These are phyloP conservation scores for Brenthis daphne DNA, from an alignment of 2,888 invertebrate genomes.

Conservation along the genomic window DNA sequence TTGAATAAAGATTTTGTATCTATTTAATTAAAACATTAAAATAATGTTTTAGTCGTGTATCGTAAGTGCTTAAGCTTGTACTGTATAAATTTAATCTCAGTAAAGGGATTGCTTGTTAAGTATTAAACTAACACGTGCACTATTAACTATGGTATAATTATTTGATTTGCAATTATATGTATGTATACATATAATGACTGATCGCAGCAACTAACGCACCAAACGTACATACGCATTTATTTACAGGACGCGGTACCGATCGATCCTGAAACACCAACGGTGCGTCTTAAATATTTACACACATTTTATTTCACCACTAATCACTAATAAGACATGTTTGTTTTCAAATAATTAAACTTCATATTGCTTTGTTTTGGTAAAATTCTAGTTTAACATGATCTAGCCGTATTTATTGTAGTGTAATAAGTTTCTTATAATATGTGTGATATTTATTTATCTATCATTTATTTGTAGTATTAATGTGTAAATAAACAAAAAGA, in stretches of 20 bases:
- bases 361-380: too few relatives aligned
- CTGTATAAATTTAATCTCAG: not conserved
- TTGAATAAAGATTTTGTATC: too few relatives aligned
- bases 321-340: not conserved
- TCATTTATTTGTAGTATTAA: too few relatives aligned
- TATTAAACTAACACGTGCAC: conserved; percentile 24
- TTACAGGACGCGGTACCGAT: conserved; percentile 47
- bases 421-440: too few relatives aligned
- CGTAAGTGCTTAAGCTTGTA: conserved; percentile 1
- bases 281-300: conserved; percentile 40
- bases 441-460: too few relatives aligned
- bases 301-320: not conserved
- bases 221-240: conserved; percentile 36
- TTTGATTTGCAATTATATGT: not conserved
- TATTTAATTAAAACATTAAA: not conserved
- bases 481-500: too few relatives aligned
- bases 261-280: conserved; percentile 48
- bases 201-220: conserved; percentile 26
- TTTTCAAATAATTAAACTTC: too few relatives aligned
- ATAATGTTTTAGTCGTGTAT: too few relatives aligned
- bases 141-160: conserved; percentile 8
- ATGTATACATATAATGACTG: not conserved
- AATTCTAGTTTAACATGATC: too few relatives aligned
- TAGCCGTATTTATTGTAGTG: too few relatives aligned
- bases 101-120: conserved; percentile 11